A percentile compares a stretch with the other conserved stretches of the same genome.
Conservation (phyloP, 2,113 vertebrate genomes). For the Phylloscopus trochilus region DNA sequence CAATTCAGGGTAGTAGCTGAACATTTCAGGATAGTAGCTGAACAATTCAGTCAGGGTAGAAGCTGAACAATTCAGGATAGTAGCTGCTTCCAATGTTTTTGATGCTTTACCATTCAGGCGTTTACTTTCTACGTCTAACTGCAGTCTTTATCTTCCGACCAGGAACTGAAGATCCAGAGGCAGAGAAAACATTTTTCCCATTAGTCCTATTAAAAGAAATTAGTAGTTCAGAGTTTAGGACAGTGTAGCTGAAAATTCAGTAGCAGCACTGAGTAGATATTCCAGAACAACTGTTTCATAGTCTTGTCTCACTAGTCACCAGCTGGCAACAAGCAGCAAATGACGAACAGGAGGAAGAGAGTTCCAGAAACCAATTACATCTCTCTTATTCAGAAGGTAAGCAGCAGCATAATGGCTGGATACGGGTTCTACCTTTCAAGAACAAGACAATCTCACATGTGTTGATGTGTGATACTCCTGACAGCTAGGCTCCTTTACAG, state of each 20-base stretch:
- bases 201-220: slow-evolving; percentile 75
- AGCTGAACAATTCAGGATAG: slow-evolving; percentile 68
- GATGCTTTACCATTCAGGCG: slow-evolving; percentile 36
- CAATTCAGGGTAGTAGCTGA: slow-evolving; percentile 46
- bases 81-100: slow-evolving; percentile 63
- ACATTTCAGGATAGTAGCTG: slow-evolving; percentile 64
- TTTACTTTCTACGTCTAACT: slow-evolving; percentile 92
- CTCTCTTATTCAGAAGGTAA: background rate
- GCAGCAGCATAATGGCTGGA: background rate
- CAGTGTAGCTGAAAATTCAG: background rate
- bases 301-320: slow-evolving; percentile 17
- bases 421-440: background rate
- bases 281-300: slow-evolving; percentile 18
- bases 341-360: background rate
- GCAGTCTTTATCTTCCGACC: slow-evolving; percentile 96
- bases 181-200: slow-evolving; percentile 73
- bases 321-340: slow-evolving; percentile 1
- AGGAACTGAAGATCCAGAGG: slow-evolving; percentile 76
- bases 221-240: slow-evolving; percentile 46
- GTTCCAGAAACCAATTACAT: slow-evolving; percentile 13
- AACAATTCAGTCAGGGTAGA: slow-evolving; percentile 64
- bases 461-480: background rate
- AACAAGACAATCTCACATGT: background rate
- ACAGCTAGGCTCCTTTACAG: background rate
- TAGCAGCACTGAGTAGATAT: slow-evolving; percentile 21